Evolutionary conservation across 2,888 invertebrate species (phyloP).

Genomic region (Siphonodentalium dalli): DNA sequence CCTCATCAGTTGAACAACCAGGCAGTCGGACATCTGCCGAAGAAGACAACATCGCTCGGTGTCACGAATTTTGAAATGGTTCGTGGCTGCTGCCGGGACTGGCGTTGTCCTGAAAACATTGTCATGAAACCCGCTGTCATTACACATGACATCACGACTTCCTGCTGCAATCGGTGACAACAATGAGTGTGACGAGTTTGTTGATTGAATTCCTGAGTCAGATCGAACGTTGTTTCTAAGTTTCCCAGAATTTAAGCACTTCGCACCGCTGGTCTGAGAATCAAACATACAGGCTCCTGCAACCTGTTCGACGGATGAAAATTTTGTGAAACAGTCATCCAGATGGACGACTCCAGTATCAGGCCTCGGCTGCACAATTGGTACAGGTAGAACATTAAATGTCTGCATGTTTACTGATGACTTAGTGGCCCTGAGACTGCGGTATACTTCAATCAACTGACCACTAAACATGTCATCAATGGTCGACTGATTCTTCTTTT

Average conservation of each 20-base stretch:
- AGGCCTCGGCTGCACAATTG: conserved; percentile 46
- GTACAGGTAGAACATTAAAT: conserved; percentile 60
- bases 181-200: conserved; percentile 8
- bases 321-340: conserved; percentile 58
- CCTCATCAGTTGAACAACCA: conserved; percentile 59
- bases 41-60: conserved; percentile 55
- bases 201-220: too few relatives aligned
- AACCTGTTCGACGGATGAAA: conserved; percentile 57
- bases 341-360: conserved; percentile 50
- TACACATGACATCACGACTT: conserved; percentile 31
- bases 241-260: too few relatives aligned
- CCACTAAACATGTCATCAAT: conserved; percentile 60
- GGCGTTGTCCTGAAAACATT: conserved; percentile 57
- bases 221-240: too few relatives aligned
- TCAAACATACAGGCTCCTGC: too few relatives aligned
- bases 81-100: conserved; percentile 30
- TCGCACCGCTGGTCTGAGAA: too few relatives aligned
- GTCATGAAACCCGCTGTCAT: conserved; percentile 56
- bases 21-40: conserved; percentile 59
- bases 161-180: conserved; percentile 52
- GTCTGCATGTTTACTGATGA: conserved; percentile 58
- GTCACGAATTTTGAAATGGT: conserved; percentile 28
- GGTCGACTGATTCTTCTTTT: conserved; percentile 51
- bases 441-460: conserved; percentile 58
- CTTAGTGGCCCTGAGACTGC: conserved; percentile 50